These are phyloP conservation scores for Aleiodes alternator DNA, from an alignment of 2,888 invertebrate genomes.

Conservation along the genomic window DNA sequence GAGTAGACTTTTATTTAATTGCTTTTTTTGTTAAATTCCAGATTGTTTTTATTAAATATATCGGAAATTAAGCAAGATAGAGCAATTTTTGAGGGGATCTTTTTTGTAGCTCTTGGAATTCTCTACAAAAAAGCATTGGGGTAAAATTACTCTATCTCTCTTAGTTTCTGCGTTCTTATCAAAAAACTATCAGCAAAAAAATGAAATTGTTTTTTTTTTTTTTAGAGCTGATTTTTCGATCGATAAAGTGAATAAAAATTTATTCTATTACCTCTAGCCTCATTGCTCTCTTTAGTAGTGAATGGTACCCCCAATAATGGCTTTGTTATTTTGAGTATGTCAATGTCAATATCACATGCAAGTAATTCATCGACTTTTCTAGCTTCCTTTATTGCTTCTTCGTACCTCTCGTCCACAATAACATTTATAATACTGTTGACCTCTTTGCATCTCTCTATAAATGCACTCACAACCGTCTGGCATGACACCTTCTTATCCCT, in stretches of 20 bases:
- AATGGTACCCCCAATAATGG: conserved; percentile 95
- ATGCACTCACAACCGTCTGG: conserved; percentile 83
- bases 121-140: no score
- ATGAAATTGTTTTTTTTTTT: no score
- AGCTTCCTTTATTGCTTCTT: conserved; percentile 87
- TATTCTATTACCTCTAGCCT: conserved; percentile 79
- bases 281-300: conserved; percentile 92
- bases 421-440: conserved; percentile 88
- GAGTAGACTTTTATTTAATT: no score
- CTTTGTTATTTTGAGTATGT: conserved; percentile 81
- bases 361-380: conserved; percentile 83
- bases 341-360: conserved; percentile 77
- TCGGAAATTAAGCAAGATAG: no score
- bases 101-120: no score
- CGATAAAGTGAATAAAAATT: background rate
- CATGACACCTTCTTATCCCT: conserved; percentile 79
- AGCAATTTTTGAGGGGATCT: no score
- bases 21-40: no score
- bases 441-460: conserved; percentile 85
- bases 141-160: no score
- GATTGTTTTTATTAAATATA: no score
- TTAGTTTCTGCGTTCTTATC: no score
- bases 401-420: conserved; percentile 87
- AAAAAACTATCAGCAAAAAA: no score
- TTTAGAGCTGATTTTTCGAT: no score